Evolutionary conservation across 1,140 invertebrate genomes (phyloP).

Genomic region (Brachionus sp.): DNA sequence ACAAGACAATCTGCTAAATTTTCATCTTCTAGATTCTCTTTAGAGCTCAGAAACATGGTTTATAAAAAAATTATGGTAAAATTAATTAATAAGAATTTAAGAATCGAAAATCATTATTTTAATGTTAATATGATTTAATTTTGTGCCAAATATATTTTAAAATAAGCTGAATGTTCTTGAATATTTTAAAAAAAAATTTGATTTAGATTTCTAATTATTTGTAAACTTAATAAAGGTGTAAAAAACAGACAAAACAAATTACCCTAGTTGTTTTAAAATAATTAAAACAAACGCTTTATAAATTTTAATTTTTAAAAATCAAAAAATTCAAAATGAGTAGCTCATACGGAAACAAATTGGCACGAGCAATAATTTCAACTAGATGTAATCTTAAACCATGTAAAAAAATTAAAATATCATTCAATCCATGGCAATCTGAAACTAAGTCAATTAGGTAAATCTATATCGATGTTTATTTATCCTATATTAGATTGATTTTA

Average conservation of each 20-base stretch:
- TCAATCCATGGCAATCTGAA: conserved; percentile 30
- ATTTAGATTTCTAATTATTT: background rate
- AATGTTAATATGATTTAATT: too few relatives aligned
- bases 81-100: too few relatives aligned
- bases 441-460: conserved; percentile 40
- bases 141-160: too few relatives aligned
- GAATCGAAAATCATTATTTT: too few relatives aligned
- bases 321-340: conserved; percentile 7
- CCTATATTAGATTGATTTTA: background rate
- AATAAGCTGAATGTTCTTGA: too few relatives aligned
- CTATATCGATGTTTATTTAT: background rate
- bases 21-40: too few relatives aligned
- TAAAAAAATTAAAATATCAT: conserved; percentile 32
- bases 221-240: background rate
- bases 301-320: background rate
- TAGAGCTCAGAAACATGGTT: too few relatives aligned
- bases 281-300: background rate
- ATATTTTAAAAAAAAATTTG: too few relatives aligned
- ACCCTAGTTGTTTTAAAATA: background rate
- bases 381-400: conserved; percentile 17
- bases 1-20: too few relatives aligned
- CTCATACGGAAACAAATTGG: conserved; percentile 43
- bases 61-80: too few relatives aligned
- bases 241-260: background rate
- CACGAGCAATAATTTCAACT: conserved; percentile 28